These are phyloP conservation scores for Aethes cnicana DNA, from an alignment of 2,888 invertebrate species.

Conservation along the genomic window DNA sequence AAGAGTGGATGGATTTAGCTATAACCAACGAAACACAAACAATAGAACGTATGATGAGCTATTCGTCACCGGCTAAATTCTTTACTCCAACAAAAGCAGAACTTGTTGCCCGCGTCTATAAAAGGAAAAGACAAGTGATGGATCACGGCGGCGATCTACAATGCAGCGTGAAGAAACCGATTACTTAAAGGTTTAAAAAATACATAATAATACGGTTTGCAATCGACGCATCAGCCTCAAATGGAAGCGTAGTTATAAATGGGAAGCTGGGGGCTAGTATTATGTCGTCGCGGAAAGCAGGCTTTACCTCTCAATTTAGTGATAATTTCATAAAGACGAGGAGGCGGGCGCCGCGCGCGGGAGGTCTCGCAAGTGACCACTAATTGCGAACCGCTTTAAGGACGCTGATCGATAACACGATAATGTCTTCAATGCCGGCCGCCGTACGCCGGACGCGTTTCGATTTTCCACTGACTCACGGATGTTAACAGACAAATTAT, in stretches of 20 bases:
- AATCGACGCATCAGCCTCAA: constrained; percentile 24
- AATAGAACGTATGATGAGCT: no score
- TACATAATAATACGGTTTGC: constrained; percentile 20
- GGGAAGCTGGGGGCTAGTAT: constrained; percentile 61
- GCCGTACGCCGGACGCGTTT: constrained; percentile 57
- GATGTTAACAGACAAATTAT: constrained; percentile 16
- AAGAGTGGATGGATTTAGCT: no score
- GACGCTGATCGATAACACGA: constrained; percentile 73
- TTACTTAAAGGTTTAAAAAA: constrained; percentile 15
- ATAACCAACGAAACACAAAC: no score
- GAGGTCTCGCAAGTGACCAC: constrained; percentile 64
- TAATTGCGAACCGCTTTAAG: constrained; percentile 72
- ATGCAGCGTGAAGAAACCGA: constrained; percentile 5
- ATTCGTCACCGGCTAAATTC: no score
- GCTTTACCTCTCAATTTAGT: constrained; percentile 76
- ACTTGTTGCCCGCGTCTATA: neutral
- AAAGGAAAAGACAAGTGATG: constrained; percentile 8
- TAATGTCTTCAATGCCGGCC: constrained; percentile 70
- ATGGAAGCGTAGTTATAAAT: constrained; percentile 53
- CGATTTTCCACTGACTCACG: constrained; percentile 41
- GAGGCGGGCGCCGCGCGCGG: constrained; percentile 50
- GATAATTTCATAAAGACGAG: constrained; percentile 70
- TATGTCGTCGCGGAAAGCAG: constrained; percentile 67
- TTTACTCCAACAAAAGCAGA: neutral
- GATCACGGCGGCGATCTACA: constrained; percentile 14